Percentiles rank a stretch among this genome's conserved stretches.
These are phyloP conservation scores for Onychostruthus taczanowskii DNA, from an alignment of 2,113 vertebrate genomes.

Conservation along the genomic window DNA sequence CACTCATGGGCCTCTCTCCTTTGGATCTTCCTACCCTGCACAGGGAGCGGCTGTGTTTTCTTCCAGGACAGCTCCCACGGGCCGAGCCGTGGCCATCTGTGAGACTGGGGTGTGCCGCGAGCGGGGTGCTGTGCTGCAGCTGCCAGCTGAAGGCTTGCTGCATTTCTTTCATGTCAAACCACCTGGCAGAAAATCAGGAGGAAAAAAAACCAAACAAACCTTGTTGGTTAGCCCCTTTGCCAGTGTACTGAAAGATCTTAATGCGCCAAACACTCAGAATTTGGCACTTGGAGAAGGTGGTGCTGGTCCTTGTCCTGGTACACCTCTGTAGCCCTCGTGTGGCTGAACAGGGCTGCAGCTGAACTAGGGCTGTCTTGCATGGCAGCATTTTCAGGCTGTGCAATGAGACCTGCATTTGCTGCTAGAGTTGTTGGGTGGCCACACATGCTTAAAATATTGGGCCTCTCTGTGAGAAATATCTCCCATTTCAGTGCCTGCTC, in stretches of 20 bases:
- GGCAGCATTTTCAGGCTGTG: background rate
- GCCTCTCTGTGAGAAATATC: background rate
- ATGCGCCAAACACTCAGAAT: fast-evolving
- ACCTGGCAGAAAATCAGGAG: background rate
- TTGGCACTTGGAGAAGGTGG: background rate
- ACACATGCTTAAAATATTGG: background rate
- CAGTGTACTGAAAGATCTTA: background rate
- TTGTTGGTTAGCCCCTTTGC: background rate
- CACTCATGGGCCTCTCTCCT: constrained; percentile 17
- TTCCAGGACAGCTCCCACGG: background rate
- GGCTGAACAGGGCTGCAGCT: background rate
- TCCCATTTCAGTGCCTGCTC: background rate
- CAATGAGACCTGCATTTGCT: background rate
- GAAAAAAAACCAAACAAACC: fast-evolving
- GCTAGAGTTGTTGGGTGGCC: background rate
- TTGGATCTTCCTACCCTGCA: background rate
- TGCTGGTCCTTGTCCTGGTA: background rate
- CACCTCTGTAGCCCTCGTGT: background rate
- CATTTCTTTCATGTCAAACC: background rate
- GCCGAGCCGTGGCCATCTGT: background rate
- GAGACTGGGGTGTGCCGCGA: background rate
- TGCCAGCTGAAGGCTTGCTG: background rate
- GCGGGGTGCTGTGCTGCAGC: background rate
- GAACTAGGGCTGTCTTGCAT: background rate
- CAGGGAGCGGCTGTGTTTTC: background rate